Evolutionary conservation across 2,113 vertebrate species (phyloP), one percentile per base, ranked within the genome.

Genomic region (Collichthys lucidus): DNA sequence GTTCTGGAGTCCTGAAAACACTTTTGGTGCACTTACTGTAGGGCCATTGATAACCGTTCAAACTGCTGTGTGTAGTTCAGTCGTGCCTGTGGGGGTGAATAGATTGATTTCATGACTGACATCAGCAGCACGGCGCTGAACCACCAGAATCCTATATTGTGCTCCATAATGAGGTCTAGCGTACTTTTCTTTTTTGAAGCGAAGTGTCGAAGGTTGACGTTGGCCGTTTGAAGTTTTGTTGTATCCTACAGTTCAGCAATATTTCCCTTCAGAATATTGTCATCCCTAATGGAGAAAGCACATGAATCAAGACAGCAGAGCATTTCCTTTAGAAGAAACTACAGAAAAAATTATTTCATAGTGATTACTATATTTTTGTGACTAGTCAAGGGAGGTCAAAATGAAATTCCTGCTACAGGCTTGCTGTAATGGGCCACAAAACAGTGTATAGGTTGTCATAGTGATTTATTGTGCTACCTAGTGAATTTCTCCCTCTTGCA

Each of bases 401-500:
- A 74, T 81, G n/a, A 85, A 88, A 87, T 72, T 83, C 26, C 62
- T 77, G 67, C 56, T 70, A 61, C 65, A 67, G 49, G 49, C 56
- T 42, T 15, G 44, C 47, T 66, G 72, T 82, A 84, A 90, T 80
- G 72, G 83, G 75, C 61, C 61, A 84, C 80, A 80, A 78, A 74
- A 57, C 77, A 56, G 20, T 64, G 29, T 71, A 64, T n/a, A 77
- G n/a, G 24, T 71, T 84, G 82, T 86, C 68, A 72, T 15, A 14
- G 55, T 89, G 83, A 87, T 80, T 84, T 80, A 90, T 84, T 79
- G 79, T 65, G 56, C 19, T 22, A 53, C 68, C 42, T n/a, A 63
- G 71, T 24, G 63, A 59, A 26, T 29, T 22, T 1, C 4, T 1
- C 80, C 42, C 29, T 35, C n/a, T 65, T 57, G n/a, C 22, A n/a